Conservation (phyloP, 2,797 vertebrate genomes). For the Paguma larvata region DNA sequence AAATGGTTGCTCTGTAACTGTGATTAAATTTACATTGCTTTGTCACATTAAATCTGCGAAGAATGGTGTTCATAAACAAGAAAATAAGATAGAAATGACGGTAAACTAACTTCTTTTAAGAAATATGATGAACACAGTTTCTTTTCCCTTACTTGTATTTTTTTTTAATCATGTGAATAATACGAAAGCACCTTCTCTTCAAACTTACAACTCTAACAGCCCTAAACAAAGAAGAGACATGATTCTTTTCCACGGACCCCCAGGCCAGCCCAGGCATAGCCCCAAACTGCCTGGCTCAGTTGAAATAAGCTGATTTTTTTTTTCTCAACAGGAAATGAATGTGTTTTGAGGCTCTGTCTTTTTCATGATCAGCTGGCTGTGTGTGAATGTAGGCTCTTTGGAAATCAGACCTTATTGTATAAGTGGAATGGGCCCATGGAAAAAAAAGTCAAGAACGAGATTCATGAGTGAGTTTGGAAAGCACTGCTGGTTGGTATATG, state of each 20-base stretch:
- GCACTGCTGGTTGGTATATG: neutral
- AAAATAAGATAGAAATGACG: slow-evolving; percentile 34
- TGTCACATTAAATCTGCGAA: slow-evolving; percentile 55
- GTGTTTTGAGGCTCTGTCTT: neutral
- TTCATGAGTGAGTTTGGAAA: neutral
- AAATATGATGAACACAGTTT: slow-evolving; percentile 63
- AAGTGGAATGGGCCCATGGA: neutral
- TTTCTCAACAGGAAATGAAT: slow-evolving; percentile 68
- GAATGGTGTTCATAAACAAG: neutral
- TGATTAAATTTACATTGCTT: slow-evolving; percentile 65
- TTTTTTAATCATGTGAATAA: slow-evolving; percentile 61
- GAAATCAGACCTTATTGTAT: neutral
- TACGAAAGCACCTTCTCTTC: slow-evolving; percentile 49
- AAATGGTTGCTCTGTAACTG: neutral
- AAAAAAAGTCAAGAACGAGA: neutral
- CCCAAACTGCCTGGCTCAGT: slow-evolving; percentile 76
- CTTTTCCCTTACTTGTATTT: slow-evolving; percentile 57
- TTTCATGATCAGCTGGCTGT: neutral
- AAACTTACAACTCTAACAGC: slow-evolving; percentile 50
- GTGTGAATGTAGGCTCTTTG: neutral
- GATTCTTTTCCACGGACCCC: slow-evolving; percentile 79
- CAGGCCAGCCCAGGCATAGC: slow-evolving; percentile 66
- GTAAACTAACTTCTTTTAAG: slow-evolving; percentile 66
- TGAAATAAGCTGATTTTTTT: slow-evolving; percentile 72
- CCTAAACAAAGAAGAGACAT: slow-evolving; percentile 30